A percentile compares a stretch with the other conserved stretches of the same genome.
These are phyloP conservation scores for Zaprionus nigranus DNA, from an alignment of 1,140 invertebrate genomes.

Conservation along the genomic window DNA sequence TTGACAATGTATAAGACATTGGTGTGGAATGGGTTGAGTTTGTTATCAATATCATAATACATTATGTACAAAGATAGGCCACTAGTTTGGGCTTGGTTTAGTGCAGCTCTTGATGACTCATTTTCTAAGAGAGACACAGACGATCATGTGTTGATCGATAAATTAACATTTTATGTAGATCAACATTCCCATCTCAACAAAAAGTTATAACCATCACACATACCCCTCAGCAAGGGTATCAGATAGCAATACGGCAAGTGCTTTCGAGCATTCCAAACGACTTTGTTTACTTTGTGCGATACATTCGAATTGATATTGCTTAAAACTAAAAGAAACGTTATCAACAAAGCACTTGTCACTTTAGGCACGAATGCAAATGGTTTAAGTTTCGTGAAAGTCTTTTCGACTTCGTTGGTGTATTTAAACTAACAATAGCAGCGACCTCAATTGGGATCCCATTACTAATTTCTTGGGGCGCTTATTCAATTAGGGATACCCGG, in stretches of 20 bases:
- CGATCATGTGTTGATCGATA: too few relatives aligned
- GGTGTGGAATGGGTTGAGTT: neutral
- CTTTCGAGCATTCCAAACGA: neutral
- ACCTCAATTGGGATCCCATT: conserved; percentile 42
- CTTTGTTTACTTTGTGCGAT: neutral
- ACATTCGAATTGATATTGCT: neutral
- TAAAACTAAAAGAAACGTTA: neutral
- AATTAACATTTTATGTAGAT: too few relatives aligned
- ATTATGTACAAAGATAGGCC: neutral
- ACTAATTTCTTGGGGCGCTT: conserved; percentile 43
- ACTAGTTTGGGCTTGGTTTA: too few relatives aligned
- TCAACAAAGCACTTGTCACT: neutral
- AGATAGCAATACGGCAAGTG: neutral
- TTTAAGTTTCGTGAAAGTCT: neutral
- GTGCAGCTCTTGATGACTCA: too few relatives aligned
- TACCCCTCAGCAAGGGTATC: neutral
- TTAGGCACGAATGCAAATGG: conserved; percentile 1
- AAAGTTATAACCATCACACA: too few relatives aligned
- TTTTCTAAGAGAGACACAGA: too few relatives aligned
- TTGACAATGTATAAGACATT: neutral
- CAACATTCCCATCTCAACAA: too few relatives aligned
- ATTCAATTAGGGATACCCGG: conserved; percentile 43
- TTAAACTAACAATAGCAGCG: conserved; percentile 3
- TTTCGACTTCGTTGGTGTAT: neutral
- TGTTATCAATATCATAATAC: neutral